Evolutionary conservation across 2,888 invertebrate genomes (phyloP), one percentile per base, ranked within the genome.

Genomic region (Pandemis heparana): DNA sequence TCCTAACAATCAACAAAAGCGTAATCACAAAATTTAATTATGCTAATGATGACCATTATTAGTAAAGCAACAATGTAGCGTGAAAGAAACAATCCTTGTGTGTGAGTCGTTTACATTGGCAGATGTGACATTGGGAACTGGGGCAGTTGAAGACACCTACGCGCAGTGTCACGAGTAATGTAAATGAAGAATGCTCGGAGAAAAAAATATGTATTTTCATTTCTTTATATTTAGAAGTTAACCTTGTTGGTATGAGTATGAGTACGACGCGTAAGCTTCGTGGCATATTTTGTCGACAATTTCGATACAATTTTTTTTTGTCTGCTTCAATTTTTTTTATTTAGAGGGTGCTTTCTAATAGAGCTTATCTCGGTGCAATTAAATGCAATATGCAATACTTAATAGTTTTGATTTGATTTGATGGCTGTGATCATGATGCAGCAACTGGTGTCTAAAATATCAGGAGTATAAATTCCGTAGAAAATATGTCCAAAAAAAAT

Each of bases 171-270:
- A 64, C 63, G 66, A 73, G 72, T 59, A 38, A 56, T 63, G 72
- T 12, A 53, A 39, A 56, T 43, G 23, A 23, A 61, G 59, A 64
- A 67, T 72, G 68, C 63, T 18, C 53, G 66, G 23, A 43, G 43
- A 62, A 71, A 62, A 71, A 67, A 66, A 71, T 53, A 72, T 72
- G 67, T 67, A 67, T 68, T 62, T 62, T 38, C 61, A 53, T 69
- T 69, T 69, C 46, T 16, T 64, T 73, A 73, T 64, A 69, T 73
- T 73, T 73, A 73, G 73, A 68, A 51, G 39, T 32, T 38, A 73
- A 69, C 73, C 73, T 73, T 48, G 73, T 68, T 48, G 38, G 41
- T 48, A 53, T 9, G 53, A 51, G 14, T 43, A 59, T 39, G 66
- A 39, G 39, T 38, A 16, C 41, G 46, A 56, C 53, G 53, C 66